These are phyloP conservation scores for Margaritifera margaritifera DNA, from an alignment of 2,888 invertebrate species.

Conservation along the genomic window DNA sequence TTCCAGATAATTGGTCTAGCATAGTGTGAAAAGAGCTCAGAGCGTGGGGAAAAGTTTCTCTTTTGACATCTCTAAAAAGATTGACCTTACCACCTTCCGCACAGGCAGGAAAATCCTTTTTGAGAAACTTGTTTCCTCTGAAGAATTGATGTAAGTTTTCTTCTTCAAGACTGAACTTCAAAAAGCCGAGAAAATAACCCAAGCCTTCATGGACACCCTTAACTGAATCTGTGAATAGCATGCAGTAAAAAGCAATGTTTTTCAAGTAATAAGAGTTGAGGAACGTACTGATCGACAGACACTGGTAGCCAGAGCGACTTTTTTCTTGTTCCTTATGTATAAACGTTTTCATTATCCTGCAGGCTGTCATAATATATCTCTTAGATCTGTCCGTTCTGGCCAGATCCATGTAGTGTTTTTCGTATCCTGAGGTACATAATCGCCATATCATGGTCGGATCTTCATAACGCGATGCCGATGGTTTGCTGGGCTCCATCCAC, in stretches of 20 bases:
- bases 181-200: conserved; percentile 13
- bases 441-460: conserved; percentile 36
- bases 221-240: conserved; percentile 6
- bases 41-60: too few species aligned
- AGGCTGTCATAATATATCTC: conserved; percentile 39
- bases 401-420: conserved; percentile 41
- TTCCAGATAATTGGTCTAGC: too few species aligned
- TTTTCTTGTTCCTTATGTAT: too few species aligned
- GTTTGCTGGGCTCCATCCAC: conserved; percentile 28
- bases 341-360: conserved; percentile 39
- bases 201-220: conserved; percentile 25
- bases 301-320: not conserved
- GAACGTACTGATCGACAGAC: conserved; percentile 18
- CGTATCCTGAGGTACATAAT: conserved; percentile 41
- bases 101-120: too few species aligned
- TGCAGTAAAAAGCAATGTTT: conserved; percentile 30
- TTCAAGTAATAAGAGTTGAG: conserved; percentile 38
- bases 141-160: conserved; percentile 8
- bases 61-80: too few species aligned
- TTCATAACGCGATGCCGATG: not conserved
- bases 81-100: too few species aligned
- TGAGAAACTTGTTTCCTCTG: not conserved
- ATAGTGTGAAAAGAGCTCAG: too few species aligned
- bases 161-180: too few species aligned
- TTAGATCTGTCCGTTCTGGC: conserved; percentile 18